These are phyloP conservation scores for Lamellibrachia luymesi DNA, from an alignment of 1,140 invertebrate species.

Conservation along the genomic window DNA sequence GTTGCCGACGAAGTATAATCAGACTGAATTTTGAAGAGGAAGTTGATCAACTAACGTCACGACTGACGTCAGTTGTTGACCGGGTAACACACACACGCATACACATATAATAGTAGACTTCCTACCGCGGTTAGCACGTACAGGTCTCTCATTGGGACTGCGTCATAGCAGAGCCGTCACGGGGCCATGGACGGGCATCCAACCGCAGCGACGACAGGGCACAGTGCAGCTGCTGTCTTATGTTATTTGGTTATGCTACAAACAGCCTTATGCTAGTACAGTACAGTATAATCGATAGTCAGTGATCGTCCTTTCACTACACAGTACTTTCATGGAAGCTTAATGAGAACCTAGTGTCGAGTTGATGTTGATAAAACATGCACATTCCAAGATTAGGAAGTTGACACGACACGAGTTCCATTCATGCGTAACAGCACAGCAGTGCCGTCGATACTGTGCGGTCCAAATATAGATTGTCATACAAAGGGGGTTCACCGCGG, in stretches of 20 bases:
- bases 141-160: neutral
- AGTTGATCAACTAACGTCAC: neutral
- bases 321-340: neutral
- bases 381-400: neutral
- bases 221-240: neutral
- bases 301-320: neutral
- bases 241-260: neutral
- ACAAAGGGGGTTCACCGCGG: too few species aligned
- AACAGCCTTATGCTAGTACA: too few species aligned
- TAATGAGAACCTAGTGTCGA: neutral
- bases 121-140: neutral
- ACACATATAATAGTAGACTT: neutral
- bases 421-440: neutral
- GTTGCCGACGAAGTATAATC: neutral
- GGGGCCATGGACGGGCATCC: neutral
- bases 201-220: neutral
- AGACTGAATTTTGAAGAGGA: neutral
- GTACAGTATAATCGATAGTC: too few species aligned
- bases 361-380: neutral
- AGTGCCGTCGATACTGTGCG: neutral
- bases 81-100: conserved; percentile 2
- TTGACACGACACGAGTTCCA: neutral
- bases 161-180: neutral
- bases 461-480: neutral
- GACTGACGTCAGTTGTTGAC: neutral